A percentile compares a stretch with the other conserved stretches of the same genome.
Conservation (phyloP, 2,113 vertebrate genomes). For the Python bivittatus region DNA sequence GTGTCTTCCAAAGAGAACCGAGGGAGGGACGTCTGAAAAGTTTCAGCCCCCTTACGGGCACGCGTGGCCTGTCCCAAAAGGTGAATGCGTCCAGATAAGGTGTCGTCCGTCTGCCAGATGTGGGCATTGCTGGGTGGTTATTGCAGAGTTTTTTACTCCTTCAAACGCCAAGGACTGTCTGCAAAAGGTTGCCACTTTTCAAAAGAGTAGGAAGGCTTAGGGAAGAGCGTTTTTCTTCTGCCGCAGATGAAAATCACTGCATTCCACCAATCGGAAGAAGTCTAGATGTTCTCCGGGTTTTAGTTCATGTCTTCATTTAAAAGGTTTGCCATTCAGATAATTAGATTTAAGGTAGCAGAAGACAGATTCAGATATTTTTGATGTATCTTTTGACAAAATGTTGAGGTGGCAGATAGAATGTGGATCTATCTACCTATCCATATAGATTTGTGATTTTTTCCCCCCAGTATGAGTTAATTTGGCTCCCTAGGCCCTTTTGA, state of each 20-base stretch:
- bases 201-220: background rate
- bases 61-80: too few species aligned
- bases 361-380: background rate
- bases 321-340: background rate
- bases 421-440: background rate
- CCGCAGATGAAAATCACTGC: background rate
- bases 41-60: too few species aligned
- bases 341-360: background rate
- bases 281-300: background rate
- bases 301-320: background rate
- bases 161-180: background rate
- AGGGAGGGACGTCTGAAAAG: too few species aligned
- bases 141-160: too few species aligned
- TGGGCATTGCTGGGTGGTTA: too few species aligned
- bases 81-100: too few species aligned
- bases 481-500: background rate
- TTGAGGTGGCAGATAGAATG: background rate
- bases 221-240: background rate
- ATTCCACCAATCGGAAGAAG: background rate
- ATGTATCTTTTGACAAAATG: background rate
- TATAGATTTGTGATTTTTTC: background rate
- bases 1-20: too few species aligned
- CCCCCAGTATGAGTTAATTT: background rate
- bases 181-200: background rate
- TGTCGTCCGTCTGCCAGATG: too few species aligned